These are phyloP conservation scores for Charadrius vociferus DNA, from an alignment of 2,113 vertebrate species.

Conservation along the genomic window DNA sequence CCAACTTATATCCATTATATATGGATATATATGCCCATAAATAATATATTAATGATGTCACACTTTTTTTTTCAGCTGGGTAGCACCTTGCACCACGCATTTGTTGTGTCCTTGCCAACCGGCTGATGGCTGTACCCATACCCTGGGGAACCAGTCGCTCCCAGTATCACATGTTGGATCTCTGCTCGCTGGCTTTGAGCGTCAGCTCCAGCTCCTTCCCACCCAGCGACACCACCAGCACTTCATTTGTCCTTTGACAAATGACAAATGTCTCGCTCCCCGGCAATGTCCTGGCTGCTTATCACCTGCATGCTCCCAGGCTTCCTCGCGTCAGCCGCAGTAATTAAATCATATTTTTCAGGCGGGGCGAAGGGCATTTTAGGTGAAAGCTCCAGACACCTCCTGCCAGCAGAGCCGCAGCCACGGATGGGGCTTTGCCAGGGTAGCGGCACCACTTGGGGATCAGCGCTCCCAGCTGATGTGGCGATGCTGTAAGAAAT, in stretches of 20 bases:
- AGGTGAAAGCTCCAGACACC: not conserved
- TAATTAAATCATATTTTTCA: conserved; percentile 7
- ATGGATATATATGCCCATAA: not conserved
- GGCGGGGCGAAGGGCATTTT: not conserved
- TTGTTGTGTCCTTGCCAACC: not conserved
- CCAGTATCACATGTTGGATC: rapidly evolving
- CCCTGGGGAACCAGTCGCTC: not conserved
- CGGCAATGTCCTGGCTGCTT: not conserved
- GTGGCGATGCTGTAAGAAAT: not conserved
- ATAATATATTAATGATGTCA: not conserved
- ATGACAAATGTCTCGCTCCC: not conserved
- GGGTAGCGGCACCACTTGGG: not conserved
- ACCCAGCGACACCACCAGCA: not conserved
- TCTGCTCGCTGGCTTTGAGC: not conserved
- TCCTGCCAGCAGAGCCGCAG: not conserved
- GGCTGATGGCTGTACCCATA: too few relatives aligned
- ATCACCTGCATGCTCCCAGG: not conserved
- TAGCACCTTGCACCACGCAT: not conserved
- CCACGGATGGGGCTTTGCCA: not conserved
- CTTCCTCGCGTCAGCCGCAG: not conserved
- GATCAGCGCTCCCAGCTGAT: not conserved
- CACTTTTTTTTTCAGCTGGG: not conserved
- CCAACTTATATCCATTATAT: not conserved
- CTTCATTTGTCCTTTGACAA: not conserved
- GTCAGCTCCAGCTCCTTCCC: conserved; percentile 7